These are phyloP conservation scores for Thaumetopoea pityocampa DNA, from an alignment of 1,140 invertebrate genomes.

Conservation along the genomic window DNA sequence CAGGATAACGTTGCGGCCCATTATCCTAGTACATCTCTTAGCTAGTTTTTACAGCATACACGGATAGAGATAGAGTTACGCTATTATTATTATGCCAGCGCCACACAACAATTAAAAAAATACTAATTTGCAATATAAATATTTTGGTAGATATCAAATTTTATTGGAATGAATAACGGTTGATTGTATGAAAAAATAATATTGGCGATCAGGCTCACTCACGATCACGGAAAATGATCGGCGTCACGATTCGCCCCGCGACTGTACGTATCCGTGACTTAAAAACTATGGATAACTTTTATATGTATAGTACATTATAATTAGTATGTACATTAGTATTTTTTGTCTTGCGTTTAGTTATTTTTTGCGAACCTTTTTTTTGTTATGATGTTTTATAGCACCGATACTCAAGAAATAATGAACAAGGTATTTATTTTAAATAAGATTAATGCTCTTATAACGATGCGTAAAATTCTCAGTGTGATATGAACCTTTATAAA, in stretches of 20 bases:
- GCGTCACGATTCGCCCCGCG: conserved; percentile 35
- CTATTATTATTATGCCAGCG: too few species aligned
- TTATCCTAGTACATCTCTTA: too few species aligned
- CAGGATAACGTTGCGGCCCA: too few species aligned
- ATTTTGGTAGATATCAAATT: conserved; percentile 18
- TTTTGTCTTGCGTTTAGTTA: conserved; percentile 30
- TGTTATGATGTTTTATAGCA: neutral
- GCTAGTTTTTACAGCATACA: too few species aligned
- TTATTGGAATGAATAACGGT: conserved; percentile 29
- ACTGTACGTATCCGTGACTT: conserved; percentile 36
- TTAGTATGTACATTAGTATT: conserved; percentile 31
- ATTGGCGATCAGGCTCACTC: conserved; percentile 30
- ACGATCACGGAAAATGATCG: conserved; percentile 53
- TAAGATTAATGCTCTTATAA: too few species aligned
- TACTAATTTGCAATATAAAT: too few species aligned
- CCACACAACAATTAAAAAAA: too few species aligned
- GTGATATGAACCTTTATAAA: too few species aligned
- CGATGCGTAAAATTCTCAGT: too few species aligned
- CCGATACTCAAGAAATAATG: neutral
- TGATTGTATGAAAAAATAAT: conserved; percentile 32
- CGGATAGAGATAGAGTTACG: too few species aligned
- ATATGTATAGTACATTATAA: conserved; percentile 27
- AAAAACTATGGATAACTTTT: conserved; percentile 27
- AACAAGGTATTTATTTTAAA: neutral
- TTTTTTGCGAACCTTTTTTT: conserved; percentile 2